A percentile compares a stretch with the other conserved stretches of the same genome.
Conservation (phyloP, 2,113 vertebrate species). For the Ranitomeya variabilis region DNA sequence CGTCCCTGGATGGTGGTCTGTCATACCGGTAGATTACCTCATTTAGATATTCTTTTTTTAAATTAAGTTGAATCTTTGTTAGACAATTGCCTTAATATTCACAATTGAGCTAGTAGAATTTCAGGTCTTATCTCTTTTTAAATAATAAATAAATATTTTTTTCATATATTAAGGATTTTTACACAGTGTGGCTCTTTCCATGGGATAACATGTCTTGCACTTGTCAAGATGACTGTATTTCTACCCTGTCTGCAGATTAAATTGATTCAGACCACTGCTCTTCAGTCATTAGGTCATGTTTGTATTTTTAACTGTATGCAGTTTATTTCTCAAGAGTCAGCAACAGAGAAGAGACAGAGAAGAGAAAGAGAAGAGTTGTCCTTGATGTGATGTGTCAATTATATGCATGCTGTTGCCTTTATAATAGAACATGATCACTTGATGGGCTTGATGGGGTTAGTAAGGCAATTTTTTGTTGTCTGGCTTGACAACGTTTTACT, state of each 20-base stretch:
- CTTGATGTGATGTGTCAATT: slow-evolving; percentile 20
- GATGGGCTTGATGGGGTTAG: background rate
- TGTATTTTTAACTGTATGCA: background rate
- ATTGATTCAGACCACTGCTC: slow-evolving; percentile 8
- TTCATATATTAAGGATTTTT: background rate
- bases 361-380: background rate
- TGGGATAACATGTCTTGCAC: background rate
- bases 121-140: background rate
- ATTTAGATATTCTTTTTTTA: background rate
- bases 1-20: no score
- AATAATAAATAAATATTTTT: background rate
- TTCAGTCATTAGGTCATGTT: background rate
- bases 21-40: background rate
- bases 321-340: slow-evolving; percentile 28
- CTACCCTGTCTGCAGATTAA: slow-evolving; percentile 12
- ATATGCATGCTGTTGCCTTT: slow-evolving; percentile 21
- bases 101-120: no score
- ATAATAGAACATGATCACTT: background rate
- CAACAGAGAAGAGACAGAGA: no score
- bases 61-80: background rate
- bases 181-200: background rate
- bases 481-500: background rate
- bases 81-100: background rate
- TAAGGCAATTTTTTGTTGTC: background rate
- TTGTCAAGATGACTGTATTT: slow-evolving; percentile 16